Conservation (phyloP, 2,888 invertebrate species). For the Tridacna crocea region DNA sequence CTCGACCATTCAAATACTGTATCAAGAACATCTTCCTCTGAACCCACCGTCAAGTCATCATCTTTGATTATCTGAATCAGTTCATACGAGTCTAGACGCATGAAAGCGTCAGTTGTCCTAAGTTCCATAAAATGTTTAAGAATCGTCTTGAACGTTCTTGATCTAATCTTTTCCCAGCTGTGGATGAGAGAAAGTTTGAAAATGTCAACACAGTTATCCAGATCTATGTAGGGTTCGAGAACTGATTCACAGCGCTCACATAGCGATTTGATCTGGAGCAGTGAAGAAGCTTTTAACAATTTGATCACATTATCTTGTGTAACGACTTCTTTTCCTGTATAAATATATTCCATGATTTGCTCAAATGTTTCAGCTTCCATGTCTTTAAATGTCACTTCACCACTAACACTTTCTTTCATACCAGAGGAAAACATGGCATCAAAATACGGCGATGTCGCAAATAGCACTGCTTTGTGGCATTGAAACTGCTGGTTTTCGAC, state of each 20-base stretch:
- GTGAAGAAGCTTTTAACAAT: constrained; percentile 92
- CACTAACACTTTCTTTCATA: constrained; percentile 76
- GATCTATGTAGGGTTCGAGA: constrained; percentile 88
- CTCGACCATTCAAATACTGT: constrained; percentile 85
- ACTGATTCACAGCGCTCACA: constrained; percentile 92
- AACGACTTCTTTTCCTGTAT: constrained; percentile 90
- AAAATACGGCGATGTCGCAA: constrained; percentile 77
- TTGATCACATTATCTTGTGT: constrained; percentile 90
- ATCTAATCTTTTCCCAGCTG: constrained; percentile 84
- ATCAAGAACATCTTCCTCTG: constrained; percentile 85
- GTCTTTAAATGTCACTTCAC: constrained; percentile 72
- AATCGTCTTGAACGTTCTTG: constrained; percentile 84
- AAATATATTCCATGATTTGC: constrained; percentile 92
- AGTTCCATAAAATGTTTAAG: constrained; percentile 78
- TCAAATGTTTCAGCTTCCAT: constrained; percentile 91
- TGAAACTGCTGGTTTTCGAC: constrained; percentile 74
- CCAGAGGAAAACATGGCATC: constrained; percentile 79
- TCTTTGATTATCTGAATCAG: constrained; percentile 85
- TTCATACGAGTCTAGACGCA: constrained; percentile 83
- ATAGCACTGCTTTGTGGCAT: constrained; percentile 77
- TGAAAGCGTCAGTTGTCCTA: constrained; percentile 80
- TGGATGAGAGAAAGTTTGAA: constrained; percentile 86
- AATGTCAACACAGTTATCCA: constrained; percentile 87
- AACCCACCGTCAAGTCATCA: constrained; percentile 85
- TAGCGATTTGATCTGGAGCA: constrained; percentile 92